Evolutionary conservation across 2,113 vertebrate species (phyloP).

Genomic region (Percina caprodes): DNA sequence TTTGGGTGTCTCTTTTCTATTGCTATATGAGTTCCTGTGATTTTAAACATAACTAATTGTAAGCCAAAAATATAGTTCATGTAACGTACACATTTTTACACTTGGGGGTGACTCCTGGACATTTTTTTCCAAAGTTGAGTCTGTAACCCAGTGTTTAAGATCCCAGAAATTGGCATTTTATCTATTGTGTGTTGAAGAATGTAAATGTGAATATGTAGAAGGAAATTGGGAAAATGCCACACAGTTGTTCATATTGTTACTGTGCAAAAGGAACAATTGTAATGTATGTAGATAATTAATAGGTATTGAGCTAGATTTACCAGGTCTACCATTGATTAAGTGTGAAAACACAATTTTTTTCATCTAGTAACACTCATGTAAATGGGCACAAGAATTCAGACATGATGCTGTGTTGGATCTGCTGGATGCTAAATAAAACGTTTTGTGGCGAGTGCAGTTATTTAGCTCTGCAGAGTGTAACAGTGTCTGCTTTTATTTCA

Average conservation of each 20-base stretch:
- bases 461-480: background rate
- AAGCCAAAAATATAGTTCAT: background rate
- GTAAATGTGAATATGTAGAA: too few relatives aligned
- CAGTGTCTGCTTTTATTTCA: constrained; percentile 64
- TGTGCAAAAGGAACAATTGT: background rate
- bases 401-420: background rate
- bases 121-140: too few relatives aligned
- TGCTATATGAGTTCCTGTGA: background rate
- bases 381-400: background rate
- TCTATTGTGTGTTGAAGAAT: background rate
- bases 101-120: too few relatives aligned
- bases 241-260: background rate
- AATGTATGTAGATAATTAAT: background rate
- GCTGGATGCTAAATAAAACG: background rate
- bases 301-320: background rate
- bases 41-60: background rate
- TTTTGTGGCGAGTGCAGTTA: background rate
- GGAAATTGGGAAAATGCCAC: background rate
- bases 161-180: background rate
- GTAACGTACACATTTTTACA: background rate
- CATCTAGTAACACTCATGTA: background rate
- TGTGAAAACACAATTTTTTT: background rate
- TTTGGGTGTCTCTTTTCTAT: background rate
- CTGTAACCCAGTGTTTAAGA: too few relatives aligned
- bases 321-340: background rate